Base-by-base conservation (phyloP, 1,140 invertebrate genomes). In the Saccostrea echinata region DNA sequence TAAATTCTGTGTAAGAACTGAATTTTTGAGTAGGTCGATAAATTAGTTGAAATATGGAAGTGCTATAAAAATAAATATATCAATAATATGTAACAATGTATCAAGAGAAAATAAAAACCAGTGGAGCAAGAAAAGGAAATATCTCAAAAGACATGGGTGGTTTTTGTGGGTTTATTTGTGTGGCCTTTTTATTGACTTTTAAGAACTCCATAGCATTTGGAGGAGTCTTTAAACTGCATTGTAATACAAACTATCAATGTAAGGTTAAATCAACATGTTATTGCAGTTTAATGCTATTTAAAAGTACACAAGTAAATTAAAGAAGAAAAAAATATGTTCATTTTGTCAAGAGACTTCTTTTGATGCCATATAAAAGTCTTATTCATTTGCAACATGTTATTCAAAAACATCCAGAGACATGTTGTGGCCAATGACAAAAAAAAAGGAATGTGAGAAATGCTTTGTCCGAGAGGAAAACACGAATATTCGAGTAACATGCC, bases 281-380 rank as follows among this genome's bases (percentile, higher is more conserved):
- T 76, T 76, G 27, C 68, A 76, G 68, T 76, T 76, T 76, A 30
- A 76, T 76, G 68, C 24, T 76, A 76, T 76, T 76, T 76, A 76
- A 76, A 76, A 76, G 68, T 76, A 76, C 68, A 76, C 68, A 76
- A 76, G 68, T 76, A 76, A 76, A 76, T 76, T 33, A 76, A 27
- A 76, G 68, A 76, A 33, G 27, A 30, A 27, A 71, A 76, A 76
- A 76, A 33, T 71, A 33, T 76, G 68, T 76, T 76, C 16, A 4
- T 27, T 76, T 61, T 61, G 55, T 61, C 55, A 18, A 30, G 30
- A 16, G 13, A 6, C 27, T 76, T 18, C 27, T 27, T 76, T 76
- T 76, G 68, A 76, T 76, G 68, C 24, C 27, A 43, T 9, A 33
- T 76, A 30, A 33, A 76, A 76, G 30, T 24, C 27, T 76, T 2